Evolutionary conservation across 2,888 invertebrate species (phyloP), one percentile per base, ranked within the genome.

Genomic region (Endotricha flammealis): DNA sequence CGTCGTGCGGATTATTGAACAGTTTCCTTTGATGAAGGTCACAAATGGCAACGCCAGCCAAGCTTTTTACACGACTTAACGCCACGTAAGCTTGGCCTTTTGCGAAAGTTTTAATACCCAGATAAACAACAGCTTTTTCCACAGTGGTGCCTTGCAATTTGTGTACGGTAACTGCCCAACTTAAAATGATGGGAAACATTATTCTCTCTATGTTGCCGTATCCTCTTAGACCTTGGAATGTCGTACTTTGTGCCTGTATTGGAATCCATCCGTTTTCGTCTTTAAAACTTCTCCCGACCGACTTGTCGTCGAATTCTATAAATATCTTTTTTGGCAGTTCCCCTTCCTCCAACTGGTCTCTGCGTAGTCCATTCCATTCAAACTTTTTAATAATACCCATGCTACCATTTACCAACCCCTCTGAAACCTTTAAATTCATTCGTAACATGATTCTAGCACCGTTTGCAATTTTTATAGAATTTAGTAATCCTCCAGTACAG

Each of bases 381-480:
- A 33, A 16, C 6, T 16, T 7, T 8, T 12, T 12, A 1, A 33
- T 8, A 27, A 33, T 28, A 1, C 33, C 27, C 27, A 27, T 33
- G 5, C 16, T 17, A 2, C 33, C 20, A 16, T 33, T 33, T 1
- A 53, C 52, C 0, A 52, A 38, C 1, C 47, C 50, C 3, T 48
- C 46, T 0, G 39, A 36, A 2, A 64, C 48, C 0, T 42, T 9
- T 4, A 58, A 49, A 27, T 62, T 60, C 0, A 48, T 36, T n/a
- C 55, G 42, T 2, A 56, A 34, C 56, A 59, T 60, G 0, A 61
- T 17, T 28, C 44, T n/a, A 50, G 44, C 1, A 48, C 42, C 51
- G 2, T 28, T 16, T 5, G 35, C 42, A 8, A 59, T 9, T n/a
- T 38, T 35, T 29, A 43, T n/a, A 0, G 29, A 17, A 6, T 38